Evolutionary conservation across 2,113 vertebrate species (phyloP), one percentile per base, ranked within the genome.

Genomic region (Anguilla japonica): DNA sequence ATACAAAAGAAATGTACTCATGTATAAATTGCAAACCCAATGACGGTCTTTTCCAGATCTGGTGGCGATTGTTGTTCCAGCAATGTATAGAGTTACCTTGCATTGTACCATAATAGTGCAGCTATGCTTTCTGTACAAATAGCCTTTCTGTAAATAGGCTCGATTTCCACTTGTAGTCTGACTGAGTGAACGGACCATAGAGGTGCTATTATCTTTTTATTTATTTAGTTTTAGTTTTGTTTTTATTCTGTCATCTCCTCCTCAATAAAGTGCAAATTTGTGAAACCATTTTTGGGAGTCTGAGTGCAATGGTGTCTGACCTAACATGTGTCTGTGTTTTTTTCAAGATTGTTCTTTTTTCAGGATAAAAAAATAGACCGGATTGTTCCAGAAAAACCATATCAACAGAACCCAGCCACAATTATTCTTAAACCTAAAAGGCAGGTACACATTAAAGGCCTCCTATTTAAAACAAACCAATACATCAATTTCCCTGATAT

Each of bases 321-420:
- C 79, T 50, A 43, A 85, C 43, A 79, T 60, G 9, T 85, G 29
- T 41, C 63, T 15, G 4, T 80, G 26, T 56, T 41, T 60, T 88
- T 90, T 81, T 93, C 92, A 91, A 57, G 5, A 79, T 56, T 88
- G 15, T 81, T 81, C 79, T 43, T 81, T 34, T 81, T 40, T 41
- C 22, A 41, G 79, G n/a, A 29, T 81, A 1, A 40, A 81, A 1
- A n/a, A 29, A 75, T 75, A 0, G 29, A 15, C 67, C 26, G 2
- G n/a, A 75, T 13, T 75, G 67, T 3, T 34, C 6, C n/a, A 26
- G 26, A n/a, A n/a, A n/a, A 75, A 75, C 22, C n/a, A 75, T 34
- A n/a, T 67, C 71, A 75, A n/a, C 71, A 75, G 11, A 75, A 75
- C 71, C 71, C 4, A 75, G 71, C 26, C 71, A 75, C 26, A 11